A percentile compares a stretch with the other conserved stretches of the same genome.
Evolutionary conservation across 2,888 invertebrate species (phyloP).

Genomic region (Gari tellinella): DNA sequence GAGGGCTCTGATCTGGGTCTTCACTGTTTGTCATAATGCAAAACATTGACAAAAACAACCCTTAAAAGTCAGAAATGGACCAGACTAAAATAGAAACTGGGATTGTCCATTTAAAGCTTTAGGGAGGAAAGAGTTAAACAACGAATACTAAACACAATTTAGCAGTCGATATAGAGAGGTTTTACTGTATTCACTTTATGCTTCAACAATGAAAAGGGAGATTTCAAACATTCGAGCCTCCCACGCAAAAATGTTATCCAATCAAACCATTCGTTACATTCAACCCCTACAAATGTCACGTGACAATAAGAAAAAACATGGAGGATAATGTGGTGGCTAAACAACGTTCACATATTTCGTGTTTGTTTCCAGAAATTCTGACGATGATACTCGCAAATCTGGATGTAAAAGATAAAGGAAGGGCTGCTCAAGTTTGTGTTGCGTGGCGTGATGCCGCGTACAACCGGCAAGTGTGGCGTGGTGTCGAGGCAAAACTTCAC

Average conservation of each 20-base stretch:
- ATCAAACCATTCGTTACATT: conserved; percentile 30
- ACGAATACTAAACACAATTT: too few species aligned
- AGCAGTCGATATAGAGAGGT: too few species aligned
- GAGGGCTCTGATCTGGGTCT: too few species aligned
- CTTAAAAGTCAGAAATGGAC: too few species aligned
- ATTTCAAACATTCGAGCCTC: too few species aligned
- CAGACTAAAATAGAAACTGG: too few species aligned
- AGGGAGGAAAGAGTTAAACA: too few species aligned
- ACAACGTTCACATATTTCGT: conserved; percentile 88
- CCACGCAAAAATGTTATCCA: conserved; percentile 13
- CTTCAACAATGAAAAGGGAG: too few species aligned
- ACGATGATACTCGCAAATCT: conserved; percentile 96
- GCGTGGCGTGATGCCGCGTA: conserved; percentile 97
- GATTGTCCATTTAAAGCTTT: too few species aligned
- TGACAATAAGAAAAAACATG: conserved; percentile 54
- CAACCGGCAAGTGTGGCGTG: conserved; percentile 96
- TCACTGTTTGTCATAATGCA: too few species aligned
- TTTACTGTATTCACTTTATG: too few species aligned
- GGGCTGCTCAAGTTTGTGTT: conserved; percentile 92
- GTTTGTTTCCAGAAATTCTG: conserved; percentile 95
- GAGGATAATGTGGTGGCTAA: conserved; percentile 57
- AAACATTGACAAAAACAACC: too few species aligned
- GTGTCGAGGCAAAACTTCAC: conserved; percentile 96
- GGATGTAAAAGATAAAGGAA: conserved; percentile 94
- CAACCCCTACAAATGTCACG: conserved; percentile 38